Percentiles rank a stretch among this genome's conserved stretches.
These are phyloP conservation scores for Alca torda DNA, from an alignment of 2,797 vertebrate genomes.

Conservation along the genomic window DNA sequence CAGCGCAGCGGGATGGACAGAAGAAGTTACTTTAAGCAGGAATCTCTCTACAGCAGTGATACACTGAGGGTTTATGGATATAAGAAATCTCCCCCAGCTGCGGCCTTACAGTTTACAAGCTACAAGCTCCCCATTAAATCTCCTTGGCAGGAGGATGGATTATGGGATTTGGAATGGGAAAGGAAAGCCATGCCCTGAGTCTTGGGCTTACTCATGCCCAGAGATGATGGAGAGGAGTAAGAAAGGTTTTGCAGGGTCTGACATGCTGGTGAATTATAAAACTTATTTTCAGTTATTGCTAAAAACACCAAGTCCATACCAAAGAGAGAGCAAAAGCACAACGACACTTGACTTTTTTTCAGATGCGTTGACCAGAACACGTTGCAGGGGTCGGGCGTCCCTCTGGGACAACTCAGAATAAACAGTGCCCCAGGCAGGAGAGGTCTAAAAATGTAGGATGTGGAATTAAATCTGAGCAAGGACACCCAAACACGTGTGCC, in stretches of 20 bases:
- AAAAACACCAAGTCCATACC: not conserved
- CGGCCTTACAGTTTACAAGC: not conserved
- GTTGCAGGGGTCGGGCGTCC: fast-evolving
- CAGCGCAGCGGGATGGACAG: fast-evolving
- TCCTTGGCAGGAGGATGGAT: not conserved
- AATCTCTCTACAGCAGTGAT: not conserved
- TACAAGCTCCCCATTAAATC: not conserved
- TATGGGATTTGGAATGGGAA: not conserved
- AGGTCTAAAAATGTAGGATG: not conserved
- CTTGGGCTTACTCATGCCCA: not conserved
- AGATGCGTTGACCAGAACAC: not conserved
- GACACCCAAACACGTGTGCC: fast-evolving
- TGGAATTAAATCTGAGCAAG: not conserved
- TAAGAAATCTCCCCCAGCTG: not conserved
- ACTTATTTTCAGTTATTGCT: not conserved
- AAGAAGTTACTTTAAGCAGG: not conserved
- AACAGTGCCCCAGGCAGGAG: not conserved
- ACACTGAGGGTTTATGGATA: not conserved
- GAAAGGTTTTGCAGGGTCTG: not conserved
- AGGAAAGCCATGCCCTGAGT: not conserved
- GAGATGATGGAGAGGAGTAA: not conserved
- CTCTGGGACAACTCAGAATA: not conserved
- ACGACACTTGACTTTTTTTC: not conserved
- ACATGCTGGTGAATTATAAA: not conserved
- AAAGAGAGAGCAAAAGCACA: not conserved